Base-by-base conservation (phyloP, 1,140 invertebrate species). In the Penaeus indicus region DNA sequence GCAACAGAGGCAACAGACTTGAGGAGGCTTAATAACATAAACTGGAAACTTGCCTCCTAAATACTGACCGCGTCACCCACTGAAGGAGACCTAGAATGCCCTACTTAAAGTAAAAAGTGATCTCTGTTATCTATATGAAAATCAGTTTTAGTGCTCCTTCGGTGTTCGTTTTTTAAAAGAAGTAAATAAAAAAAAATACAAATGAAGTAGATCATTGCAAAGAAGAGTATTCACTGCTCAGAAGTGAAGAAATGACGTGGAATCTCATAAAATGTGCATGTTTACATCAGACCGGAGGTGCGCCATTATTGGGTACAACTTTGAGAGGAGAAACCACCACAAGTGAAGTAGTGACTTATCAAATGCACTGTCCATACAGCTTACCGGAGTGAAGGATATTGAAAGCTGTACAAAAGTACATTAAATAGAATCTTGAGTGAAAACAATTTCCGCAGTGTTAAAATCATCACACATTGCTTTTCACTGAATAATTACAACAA, bases 251-350 rank as follows among this genome's bases (percentile, higher is more conserved):
- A 80, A 80, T 54, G n/a, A n/a, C 61, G 42, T 80, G 78, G 61
- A 80, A 22, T 80, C n/a, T 62, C 80, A 22, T 19, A 62, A 42
- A 86, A 67, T n/a, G 80, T 86, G 38, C 16, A 72, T 63, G 60
- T 64, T 67, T 86, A 85, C 22, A 42, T 27, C 47, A 72, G 78
- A 86, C 67, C 85, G 77, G 80, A 86, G 85, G 85, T 86, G 80
- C 85, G 38, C 22, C 47, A 54, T 79, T 72, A 32, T 61, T 81
- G 78, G 85, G 79, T 87, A 82, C 85, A 87, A 64, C 85, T 67
- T 54, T 54, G 10, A 54, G 16, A 11, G 80, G 67, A 60, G 61
- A 22, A 72, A 32, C 21, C 22, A 18, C 16, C 32, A 21, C 32
- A n/a, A 32, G 32, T 42, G 27, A 42, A 16, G 27, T 16, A 38